A percentile compares a stretch with the other conserved stretches of the same genome.
Evolutionary conservation across 1,140 invertebrate species (phyloP).

Genomic region (Cyclargus thomasi): DNA sequence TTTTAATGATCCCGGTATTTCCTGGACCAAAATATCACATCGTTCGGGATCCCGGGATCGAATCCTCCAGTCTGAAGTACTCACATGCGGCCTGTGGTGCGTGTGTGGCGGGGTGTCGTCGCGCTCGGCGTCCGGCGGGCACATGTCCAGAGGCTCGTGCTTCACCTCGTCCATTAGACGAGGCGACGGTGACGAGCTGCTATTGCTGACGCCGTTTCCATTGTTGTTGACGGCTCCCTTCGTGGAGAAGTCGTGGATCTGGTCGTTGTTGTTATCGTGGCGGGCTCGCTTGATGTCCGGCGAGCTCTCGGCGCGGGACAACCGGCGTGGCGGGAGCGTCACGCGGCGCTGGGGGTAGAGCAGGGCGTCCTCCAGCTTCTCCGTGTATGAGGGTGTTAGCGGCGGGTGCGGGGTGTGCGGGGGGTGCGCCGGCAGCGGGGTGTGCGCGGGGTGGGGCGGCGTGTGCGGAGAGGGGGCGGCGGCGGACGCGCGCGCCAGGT

Average conservation of each 20-base stretch:
- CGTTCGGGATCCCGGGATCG: too few species aligned
- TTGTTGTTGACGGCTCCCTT: constrained; percentile 73
- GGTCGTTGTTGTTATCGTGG: constrained; percentile 79
- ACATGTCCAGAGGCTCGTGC: constrained; percentile 86
- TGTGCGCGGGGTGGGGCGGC: constrained; percentile 71
- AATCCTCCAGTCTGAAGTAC: constrained; percentile 44
- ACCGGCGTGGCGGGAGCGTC: constrained; percentile 78
- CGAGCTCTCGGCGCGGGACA: constrained; percentile 78
- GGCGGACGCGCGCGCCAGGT: constrained; percentile 66
- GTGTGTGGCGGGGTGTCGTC: constrained; percentile 80
- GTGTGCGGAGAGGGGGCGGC: constrained; percentile 51
- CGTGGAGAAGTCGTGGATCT: constrained; percentile 81
- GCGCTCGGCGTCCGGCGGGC: constrained; percentile 81
- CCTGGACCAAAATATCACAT: too few species aligned
- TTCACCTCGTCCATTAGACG: constrained; percentile 81
- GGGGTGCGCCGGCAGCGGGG: constrained; percentile 42
- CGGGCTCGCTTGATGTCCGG: constrained; percentile 76
- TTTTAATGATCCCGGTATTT: too few species aligned
- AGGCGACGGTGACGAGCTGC: constrained; percentile 78
- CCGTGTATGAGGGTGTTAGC: constrained; percentile 75
- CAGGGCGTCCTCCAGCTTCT: constrained; percentile 77
- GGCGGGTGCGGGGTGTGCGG: constrained; percentile 59
- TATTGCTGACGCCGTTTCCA: constrained; percentile 74
- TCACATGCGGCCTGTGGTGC: constrained; percentile 84
- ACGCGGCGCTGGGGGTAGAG: constrained; percentile 79